A percentile compares a stretch with the other conserved stretches of the same genome.
Conservation (phyloP, 1,140 invertebrate species). For the Ruditapes philippinarum region DNA sequence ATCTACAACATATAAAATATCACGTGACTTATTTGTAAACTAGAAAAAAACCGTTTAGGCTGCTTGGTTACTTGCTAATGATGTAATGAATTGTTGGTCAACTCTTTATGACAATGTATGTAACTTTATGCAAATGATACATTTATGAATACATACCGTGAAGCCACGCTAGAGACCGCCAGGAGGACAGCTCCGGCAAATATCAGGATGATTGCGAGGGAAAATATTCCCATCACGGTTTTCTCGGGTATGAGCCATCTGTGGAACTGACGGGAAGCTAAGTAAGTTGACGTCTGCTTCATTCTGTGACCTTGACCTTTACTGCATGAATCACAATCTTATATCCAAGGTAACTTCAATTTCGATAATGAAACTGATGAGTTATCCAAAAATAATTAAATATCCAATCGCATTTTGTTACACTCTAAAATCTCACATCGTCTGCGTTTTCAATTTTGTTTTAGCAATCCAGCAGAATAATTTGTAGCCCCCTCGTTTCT, state of each 20-base stretch:
- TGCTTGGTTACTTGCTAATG: no score
- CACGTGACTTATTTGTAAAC: no score
- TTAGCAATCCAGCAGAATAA: background rate
- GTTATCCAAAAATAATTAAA: no score
- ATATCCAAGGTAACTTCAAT: no score
- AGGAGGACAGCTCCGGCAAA: slow-evolving; percentile 55
- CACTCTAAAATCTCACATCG: no score
- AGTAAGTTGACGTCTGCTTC: slow-evolving; percentile 7
- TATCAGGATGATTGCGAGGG: slow-evolving; percentile 48
- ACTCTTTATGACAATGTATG: no score
- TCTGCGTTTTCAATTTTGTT: no score
- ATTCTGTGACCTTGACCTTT: background rate
- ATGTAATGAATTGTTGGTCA: no score
- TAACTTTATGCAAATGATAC: background rate
- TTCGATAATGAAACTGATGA: no score
- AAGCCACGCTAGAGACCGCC: background rate
- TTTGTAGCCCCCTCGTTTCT: background rate
- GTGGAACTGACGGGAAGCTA: slow-evolving; percentile 54
- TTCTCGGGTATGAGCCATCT: slow-evolving; percentile 62
- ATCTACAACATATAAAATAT: no score
- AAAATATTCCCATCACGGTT: slow-evolving; percentile 58
- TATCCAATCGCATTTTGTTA: background rate
- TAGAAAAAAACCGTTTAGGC: no score
- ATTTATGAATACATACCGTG: slow-evolving; percentile 22
- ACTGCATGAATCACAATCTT: no score